Base-by-base conservation (phyloP, 2,113 vertebrate species). In the Prietella phreatophila region DNA sequence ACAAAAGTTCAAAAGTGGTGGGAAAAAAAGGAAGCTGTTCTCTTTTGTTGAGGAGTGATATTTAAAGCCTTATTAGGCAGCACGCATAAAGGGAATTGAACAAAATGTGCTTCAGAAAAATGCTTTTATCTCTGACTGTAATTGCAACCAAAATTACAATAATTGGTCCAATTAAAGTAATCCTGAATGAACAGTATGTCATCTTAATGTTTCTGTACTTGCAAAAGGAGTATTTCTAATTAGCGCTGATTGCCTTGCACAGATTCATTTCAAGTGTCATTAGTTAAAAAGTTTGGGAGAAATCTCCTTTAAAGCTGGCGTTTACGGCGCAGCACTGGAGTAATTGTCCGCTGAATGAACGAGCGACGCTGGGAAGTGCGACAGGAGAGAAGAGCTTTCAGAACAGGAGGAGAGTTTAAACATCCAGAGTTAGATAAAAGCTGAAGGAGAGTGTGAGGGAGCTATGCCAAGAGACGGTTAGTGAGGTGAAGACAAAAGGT, bases 111-210 rank as follows among this genome's bases (percentile, higher is more conserved):
- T 94, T 96, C 95, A 97, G 96, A 98, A 53, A 36, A 85, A 95
- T 87, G 95, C 96, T 97, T 97, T 98, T 96, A 97, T 96, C 95
- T 95, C 95, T 93, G 95, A 93, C 96, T 94, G 96, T 98, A 98
- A 98, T 98, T 98, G 97, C 96, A 94, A 96, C 95, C 95, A 96
- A 89, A 99, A 98, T 98, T 97, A 97, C 96, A 99, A 97, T 99
- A 99, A 99, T 98, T 98, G 97, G 97, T 93, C 96, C 97, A 98
- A 97, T 99, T 98, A 98, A 98, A 98, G 96, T 96, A 97, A 97
- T 97, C 96, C 96, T 97, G 96, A 97, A 97, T 97, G 97, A 97
- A 97, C 96, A 96, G 96, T 97, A 96, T 97, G 96, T 98, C 97
- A 97, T 98, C 96, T 98, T 97, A 97, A 98, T 98, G 97, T 97